A percentile compares a stretch with the other conserved stretches of the same genome.
Conservation (phyloP, 2,113 vertebrate genomes). For the Pachycephala philippinensis region DNA sequence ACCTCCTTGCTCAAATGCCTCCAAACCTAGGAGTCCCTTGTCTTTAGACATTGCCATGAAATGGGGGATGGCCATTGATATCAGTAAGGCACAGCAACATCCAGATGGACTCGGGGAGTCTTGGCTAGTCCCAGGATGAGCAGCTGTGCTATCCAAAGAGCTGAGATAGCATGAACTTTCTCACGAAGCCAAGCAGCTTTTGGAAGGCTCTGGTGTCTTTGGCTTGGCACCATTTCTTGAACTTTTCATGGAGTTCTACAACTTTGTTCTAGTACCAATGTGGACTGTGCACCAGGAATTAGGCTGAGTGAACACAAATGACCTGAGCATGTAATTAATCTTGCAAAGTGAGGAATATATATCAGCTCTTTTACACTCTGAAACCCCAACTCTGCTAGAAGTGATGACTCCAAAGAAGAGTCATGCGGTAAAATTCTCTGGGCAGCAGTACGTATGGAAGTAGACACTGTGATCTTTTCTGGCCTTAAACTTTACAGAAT, state of each 20-base stretch:
- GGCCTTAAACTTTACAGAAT: neutral
- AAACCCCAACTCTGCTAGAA: neutral
- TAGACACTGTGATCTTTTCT: neutral
- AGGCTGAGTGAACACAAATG: neutral
- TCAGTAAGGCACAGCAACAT: neutral
- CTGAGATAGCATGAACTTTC: neutral
- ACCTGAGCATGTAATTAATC: neutral
- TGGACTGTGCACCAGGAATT: neutral
- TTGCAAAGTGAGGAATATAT: neutral
- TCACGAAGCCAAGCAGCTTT: neutral
- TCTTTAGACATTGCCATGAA: neutral
- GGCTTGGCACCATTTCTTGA: neutral
- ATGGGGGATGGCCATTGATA: neutral
- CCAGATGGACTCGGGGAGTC: neutral
- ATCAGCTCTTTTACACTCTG: neutral
- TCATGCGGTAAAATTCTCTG: neutral
- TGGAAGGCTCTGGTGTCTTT: neutral
- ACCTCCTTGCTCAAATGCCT: neutral
- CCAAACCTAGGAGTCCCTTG: neutral
- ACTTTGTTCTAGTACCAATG: neutral
- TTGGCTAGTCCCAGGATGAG: neutral
- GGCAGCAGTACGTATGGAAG: neutral
- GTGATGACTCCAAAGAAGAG: neutral
- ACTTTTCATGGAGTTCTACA: neutral
- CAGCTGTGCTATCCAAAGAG: neutral